Conservation (phyloP, 1,140 invertebrate genomes). For the Wiebesia pumilae region DNA sequence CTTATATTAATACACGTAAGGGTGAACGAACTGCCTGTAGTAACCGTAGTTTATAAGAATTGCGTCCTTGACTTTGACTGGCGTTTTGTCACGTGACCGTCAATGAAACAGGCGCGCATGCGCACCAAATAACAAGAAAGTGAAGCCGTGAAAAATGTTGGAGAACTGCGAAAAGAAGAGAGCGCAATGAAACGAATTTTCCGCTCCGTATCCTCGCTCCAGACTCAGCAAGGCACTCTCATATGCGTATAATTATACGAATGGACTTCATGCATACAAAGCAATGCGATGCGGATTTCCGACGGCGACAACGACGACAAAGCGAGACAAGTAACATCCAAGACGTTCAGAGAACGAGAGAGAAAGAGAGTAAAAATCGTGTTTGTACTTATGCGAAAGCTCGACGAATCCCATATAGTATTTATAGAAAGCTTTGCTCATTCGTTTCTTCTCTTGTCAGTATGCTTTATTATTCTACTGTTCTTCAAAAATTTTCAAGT, state of each 20-base stretch:
- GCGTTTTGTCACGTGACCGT: conserved; percentile 25
- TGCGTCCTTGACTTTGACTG: conserved; percentile 49
- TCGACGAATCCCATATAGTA: conserved; percentile 30
- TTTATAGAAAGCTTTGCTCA: conserved; percentile 39
- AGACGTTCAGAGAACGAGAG: conserved; percentile 1
- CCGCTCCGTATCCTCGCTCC: neutral
- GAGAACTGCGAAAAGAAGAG: neutral
- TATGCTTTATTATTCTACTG: conserved; percentile 12
- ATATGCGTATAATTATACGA: neutral
- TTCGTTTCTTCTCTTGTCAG: conserved; percentile 31
- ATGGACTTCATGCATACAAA: neutral
- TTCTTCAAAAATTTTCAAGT: neutral
- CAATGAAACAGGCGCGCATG: neutral
- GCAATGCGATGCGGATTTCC: neutral
- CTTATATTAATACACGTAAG: conserved; percentile 19
- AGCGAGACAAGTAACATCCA: neutral
- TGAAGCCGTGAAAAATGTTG: neutral
- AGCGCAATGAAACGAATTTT: neutral
- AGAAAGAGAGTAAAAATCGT: no score
- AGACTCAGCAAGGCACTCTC: no score
- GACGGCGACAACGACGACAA: neutral
- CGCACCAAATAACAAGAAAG: neutral
- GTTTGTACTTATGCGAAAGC: neutral
- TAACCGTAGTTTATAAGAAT: conserved; percentile 38
- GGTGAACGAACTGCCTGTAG: conserved; percentile 28